phyloP scores from a whole-genome alignment of 2,113 vertebrate species.

The Ptyas mucosa region DNA sequence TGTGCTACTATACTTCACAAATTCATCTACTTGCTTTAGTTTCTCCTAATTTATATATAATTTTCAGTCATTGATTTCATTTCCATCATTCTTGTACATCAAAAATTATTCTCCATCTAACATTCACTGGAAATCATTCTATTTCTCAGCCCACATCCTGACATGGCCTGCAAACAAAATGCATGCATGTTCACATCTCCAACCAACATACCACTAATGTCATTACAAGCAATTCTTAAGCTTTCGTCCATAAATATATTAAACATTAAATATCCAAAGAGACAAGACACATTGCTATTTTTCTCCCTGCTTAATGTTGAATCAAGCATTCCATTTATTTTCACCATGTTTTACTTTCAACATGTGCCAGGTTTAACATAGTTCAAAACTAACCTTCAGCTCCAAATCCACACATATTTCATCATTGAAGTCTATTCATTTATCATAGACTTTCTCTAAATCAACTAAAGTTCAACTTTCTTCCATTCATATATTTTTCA shows the following conservation, averaged over 20 bases:
- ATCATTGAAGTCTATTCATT: neutral
- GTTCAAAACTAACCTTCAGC: neutral
- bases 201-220: neutral
- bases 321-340: neutral
- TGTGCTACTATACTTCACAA: neutral
- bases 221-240: neutral
- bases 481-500: neutral
- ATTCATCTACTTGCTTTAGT: neutral
- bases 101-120: neutral
- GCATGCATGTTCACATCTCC: neutral
- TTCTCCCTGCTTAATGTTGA: neutral
- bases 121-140: neutral
- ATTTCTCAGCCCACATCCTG: neutral
- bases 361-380: neutral
- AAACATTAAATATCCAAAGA: neutral
- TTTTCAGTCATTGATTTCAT: neutral
- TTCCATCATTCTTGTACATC: neutral
- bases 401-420: neutral
- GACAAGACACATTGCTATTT: neutral
- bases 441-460: neutral
- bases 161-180: neutral
- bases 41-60: neutral
- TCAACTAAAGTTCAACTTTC: neutral
- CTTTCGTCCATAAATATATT: neutral
- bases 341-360: neutral